phyloP scores from a whole-genome alignment of 1,140 invertebrate species.

The Diuraphis noxia region DNA sequence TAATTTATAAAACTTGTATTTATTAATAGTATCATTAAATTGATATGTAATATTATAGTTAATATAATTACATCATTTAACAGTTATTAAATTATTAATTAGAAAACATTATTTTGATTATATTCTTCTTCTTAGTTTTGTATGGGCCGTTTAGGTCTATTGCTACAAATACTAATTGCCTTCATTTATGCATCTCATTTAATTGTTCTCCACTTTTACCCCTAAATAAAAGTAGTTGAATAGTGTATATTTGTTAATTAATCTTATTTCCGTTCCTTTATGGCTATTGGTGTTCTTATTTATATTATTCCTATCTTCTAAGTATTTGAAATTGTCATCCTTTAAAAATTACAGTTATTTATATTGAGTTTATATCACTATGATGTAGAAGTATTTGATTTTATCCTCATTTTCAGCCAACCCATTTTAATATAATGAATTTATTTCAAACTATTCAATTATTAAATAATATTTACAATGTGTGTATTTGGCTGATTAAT shows the following conservation, averaged over 20 bases:
- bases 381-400: not conserved
- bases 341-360: not conserved
- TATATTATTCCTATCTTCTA: not conserved
- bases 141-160: not conserved
- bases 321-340: not conserved
- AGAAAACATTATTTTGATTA: not conserved
- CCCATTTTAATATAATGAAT: not conserved
- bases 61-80: not conserved
- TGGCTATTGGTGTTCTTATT: not conserved
- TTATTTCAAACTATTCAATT: not conserved
- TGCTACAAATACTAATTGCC: not conserved
- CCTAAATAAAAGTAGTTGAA: not conserved
- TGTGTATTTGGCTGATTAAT: slow-evolving; percentile 8
- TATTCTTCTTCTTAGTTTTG: not conserved
- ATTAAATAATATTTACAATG: not conserved
- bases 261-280: not conserved
- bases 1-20: not conserved
- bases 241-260: not conserved
- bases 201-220: not conserved
- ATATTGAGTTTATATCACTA: not conserved
- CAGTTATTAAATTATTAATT: not conserved
- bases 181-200: not conserved
- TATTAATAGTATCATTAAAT: not conserved
- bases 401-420: not conserved
- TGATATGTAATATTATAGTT: not conserved